phyloP scores from a whole-genome alignment of 2,797 vertebrate species.

The Huso huso region DNA sequence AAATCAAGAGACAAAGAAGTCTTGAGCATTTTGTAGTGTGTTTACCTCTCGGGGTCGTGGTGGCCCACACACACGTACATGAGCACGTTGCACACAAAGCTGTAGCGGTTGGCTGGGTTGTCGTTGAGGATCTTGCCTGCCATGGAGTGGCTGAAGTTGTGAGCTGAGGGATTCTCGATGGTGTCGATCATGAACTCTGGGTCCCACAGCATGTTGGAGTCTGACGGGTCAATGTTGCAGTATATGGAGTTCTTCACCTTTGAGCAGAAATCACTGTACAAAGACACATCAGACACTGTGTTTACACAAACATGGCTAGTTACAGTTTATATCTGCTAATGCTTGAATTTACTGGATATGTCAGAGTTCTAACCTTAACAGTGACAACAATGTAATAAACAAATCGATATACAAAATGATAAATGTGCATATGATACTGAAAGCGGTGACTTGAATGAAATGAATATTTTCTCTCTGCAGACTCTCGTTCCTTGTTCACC shows the following conservation, averaged over 20 bases:
- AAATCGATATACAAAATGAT: too few relatives aligned
- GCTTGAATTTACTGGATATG: too few relatives aligned
- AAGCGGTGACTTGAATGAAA: too few relatives aligned
- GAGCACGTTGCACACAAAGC: conserved; percentile 95
- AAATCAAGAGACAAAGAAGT: not conserved
- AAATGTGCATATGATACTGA: too few relatives aligned
- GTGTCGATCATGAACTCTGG: conserved; percentile 94
- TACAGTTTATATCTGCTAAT: too few relatives aligned
- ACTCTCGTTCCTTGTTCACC: conserved; percentile 49
- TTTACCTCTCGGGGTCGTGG: conserved; percentile 87
- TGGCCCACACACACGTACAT: conserved; percentile 97
- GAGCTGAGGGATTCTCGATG: conserved; percentile 87
- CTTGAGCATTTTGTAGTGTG: not conserved
- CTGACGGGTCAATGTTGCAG: conserved; percentile 94
- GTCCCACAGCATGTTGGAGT: conserved; percentile 98
- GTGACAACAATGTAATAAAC: too few relatives aligned
- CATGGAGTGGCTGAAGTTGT: conserved; percentile 93
- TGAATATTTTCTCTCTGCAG: too few relatives aligned
- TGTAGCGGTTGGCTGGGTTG: conserved; percentile 95
- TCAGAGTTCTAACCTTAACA: too few relatives aligned
- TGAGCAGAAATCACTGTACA: conserved; percentile 88
- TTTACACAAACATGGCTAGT: too few relatives aligned
- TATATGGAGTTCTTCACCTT: conserved; percentile 99
- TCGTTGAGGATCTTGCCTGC: conserved; percentile 95
- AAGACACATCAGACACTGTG: not conserved